Percentiles rank a stretch among this genome's conserved stretches.
Conservation (phyloP, 1,140 invertebrate species). For the Phthorimaea operculella region DNA sequence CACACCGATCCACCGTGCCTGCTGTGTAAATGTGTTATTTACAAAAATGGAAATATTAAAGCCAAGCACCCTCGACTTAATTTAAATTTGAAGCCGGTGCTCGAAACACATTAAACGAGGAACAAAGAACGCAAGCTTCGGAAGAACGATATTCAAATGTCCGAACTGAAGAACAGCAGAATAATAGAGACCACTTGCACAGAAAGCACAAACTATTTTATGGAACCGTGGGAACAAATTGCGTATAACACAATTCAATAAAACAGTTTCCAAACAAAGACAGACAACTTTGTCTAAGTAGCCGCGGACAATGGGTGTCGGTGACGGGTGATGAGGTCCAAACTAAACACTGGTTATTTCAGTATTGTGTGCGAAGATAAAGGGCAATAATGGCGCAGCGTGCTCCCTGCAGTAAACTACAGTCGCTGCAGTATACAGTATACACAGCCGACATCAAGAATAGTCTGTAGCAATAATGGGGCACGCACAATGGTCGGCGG, state of each 20-base stretch:
- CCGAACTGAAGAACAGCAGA: too few relatives aligned
- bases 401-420: conserved; percentile 13
- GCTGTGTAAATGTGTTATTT: background rate
- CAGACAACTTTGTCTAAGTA: background rate
- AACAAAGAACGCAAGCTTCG: too few relatives aligned
- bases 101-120: too few relatives aligned
- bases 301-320: background rate
- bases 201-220: too few relatives aligned
- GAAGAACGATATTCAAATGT: too few relatives aligned
- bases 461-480: conserved; percentile 18
- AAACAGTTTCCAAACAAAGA: background rate
- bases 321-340: background rate
- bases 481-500: conserved; percentile 22
- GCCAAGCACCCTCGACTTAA: background rate
- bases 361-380: background rate
- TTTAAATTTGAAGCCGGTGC: background rate
- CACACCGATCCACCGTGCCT: background rate
- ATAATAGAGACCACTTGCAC: too few relatives aligned
- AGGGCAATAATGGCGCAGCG: background rate
- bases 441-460: too few relatives aligned
- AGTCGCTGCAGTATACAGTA: background rate
- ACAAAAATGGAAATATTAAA: background rate
- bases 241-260: too few relatives aligned
- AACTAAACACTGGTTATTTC: background rate
- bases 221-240: too few relatives aligned